Percentiles rank a stretch among this genome's conserved stretches.
These are phyloP conservation scores for Galbula dea DNA, from an alignment of 2,113 vertebrate genomes.

Conservation along the genomic window DNA sequence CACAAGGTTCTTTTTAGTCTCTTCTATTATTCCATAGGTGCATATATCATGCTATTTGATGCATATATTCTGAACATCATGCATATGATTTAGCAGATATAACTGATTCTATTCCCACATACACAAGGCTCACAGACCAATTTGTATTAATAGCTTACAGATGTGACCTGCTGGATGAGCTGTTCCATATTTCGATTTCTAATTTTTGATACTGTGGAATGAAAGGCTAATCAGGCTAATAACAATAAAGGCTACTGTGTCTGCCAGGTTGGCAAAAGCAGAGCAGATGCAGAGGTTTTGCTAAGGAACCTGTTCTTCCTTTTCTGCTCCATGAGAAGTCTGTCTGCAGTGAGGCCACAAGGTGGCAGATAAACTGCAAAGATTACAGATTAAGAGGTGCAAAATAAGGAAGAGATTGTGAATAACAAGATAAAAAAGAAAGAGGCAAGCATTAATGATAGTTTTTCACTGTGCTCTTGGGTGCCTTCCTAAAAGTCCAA, in stretches of 20 bases:
- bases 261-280: neutral
- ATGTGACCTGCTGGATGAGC: neutral
- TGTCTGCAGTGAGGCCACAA: slow-evolving; percentile 33
- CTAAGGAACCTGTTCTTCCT: neutral
- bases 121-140: neutral
- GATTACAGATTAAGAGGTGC: neutral
- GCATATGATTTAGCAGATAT: neutral
- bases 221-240: neutral
- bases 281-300: neutral
- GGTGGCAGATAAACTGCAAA: slow-evolving; percentile 68
- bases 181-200: neutral
- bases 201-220: neutral
- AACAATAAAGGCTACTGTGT: neutral
- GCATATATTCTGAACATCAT: neutral
- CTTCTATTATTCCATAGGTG: neutral
- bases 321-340: neutral
- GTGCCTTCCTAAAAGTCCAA: neutral
- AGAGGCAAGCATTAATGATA: neutral
- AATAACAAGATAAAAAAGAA: neutral
- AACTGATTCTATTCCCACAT: neutral
- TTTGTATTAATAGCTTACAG: neutral
- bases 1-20: neutral
- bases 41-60: neutral
- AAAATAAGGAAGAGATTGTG: neutral
- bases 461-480: neutral